Evolutionary conservation across 1,140 invertebrate species (phyloP), one percentile per base, ranked within the genome.

Genomic region (Atta colombica): DNA sequence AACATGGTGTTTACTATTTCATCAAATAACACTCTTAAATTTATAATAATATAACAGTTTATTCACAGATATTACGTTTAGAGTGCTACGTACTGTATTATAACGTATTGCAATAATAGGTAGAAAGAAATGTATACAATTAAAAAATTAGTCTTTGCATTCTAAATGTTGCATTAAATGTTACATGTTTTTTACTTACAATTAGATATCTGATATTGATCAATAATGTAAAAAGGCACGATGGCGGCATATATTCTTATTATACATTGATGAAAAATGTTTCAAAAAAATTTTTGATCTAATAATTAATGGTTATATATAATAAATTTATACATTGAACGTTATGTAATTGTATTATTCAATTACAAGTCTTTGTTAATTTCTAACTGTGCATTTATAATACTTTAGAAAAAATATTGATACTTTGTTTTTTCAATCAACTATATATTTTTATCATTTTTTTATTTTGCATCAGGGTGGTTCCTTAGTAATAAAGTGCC

Each of bases 211-310:
- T 53, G 45, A 55, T 77, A 87, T 72, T 69, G 65, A 88, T 58
- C 51, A 75, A 87, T 72, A n/a, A 65, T 90, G 12, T 85, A 89
- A 65, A 88, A 93, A 93, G 92, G 92, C 92, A 93, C 92, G 90
- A 80, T 87, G 81, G 87, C 90, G 92, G 86, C 87, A 91, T 89
- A 77, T 86, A 86, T 86, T 68, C 49, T 74, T 90, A 77, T 86
- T 77, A 88, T 92, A 39, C 71, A 71, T 85, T 21, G 49, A 85
- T 72, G 31, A 71, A 84, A 86, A 90, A 31, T n/a, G 55, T 80
- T 77, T 21, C 25, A 35, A 5, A 58, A 55, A n/a, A 58, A 16
- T 68, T 39, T 45, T 45, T 45, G 39, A 86, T 88, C 69, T 60
- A 55, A 61, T 91, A 35, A 35, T 31, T 63, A 86, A 0, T 45